Evolutionary conservation across 2,888 invertebrate genomes (phyloP).

Genomic region (Hirtodrosophila histrioides): DNA sequence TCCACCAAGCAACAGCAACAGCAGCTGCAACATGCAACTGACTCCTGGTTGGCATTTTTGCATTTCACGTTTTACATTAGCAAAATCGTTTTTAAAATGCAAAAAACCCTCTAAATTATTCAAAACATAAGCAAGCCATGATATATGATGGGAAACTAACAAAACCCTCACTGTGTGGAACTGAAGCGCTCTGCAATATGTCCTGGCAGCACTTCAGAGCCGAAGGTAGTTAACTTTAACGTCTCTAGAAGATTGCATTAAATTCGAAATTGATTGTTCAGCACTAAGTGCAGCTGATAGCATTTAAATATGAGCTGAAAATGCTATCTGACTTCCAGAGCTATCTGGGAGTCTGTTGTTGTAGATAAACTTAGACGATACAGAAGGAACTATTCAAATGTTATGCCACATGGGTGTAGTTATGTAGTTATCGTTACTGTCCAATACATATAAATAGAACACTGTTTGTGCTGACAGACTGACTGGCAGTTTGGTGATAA

Average conservation of each 20-base stretch:
- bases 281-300: no score
- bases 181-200: constrained; percentile 4
- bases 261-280: no score
- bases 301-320: no score
- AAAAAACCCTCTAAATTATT: constrained; percentile 63
- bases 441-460: no score
- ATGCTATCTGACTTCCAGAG: no score
- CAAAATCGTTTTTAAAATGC: constrained; percentile 67
- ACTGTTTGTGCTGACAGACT: no score
- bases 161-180: not conserved
- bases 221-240: constrained; percentile 2
- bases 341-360: no score
- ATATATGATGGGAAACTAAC: constrained; percentile 42
- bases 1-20: constrained; percentile 42
- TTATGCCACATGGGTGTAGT: no score
- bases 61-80: constrained; percentile 72
- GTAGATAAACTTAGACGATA: no score
- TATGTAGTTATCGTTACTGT: no score
- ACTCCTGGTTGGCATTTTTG: constrained; percentile 48
- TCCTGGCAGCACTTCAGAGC: constrained; percentile 2
- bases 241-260: constrained; percentile 2
- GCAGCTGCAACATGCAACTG: constrained; percentile 63
- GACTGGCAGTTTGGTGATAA: no score
- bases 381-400: no score
- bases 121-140: constrained; percentile 70